A percentile compares a stretch with the other conserved stretches of the same genome.
phyloP scores from a whole-genome alignment of 2,888 invertebrate species.

The Dicyrtomina minuta region DNA sequence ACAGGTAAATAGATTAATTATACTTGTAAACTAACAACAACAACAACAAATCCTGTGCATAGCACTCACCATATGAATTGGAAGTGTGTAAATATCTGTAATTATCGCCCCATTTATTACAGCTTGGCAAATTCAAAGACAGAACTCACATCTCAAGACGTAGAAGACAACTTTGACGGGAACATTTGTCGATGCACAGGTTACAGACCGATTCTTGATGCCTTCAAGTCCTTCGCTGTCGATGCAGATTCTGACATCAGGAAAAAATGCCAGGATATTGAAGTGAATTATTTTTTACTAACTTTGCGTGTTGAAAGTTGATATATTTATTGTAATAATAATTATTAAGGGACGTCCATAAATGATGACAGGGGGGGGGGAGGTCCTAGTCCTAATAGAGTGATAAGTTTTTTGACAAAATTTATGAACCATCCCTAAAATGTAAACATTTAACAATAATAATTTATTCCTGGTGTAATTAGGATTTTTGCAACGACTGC shows the following conservation, averaged over 20 bases:
- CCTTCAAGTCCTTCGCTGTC: constrained; percentile 66
- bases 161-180: too few relatives aligned
- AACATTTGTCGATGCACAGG: too few relatives aligned
- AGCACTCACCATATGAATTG: neutral
- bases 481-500: neutral
- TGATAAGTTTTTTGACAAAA: too few relatives aligned
- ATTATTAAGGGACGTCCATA: neutral
- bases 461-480: neutral
- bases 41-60: neutral
- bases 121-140: constrained; percentile 19
- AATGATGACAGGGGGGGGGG: neutral
- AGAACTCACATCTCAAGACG: constrained; percentile 62
- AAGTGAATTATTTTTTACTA: constrained; percentile 55
- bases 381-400: too few relatives aligned
- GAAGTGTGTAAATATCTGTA: too few relatives aligned
- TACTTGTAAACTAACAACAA: neutral
- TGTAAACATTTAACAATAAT: too few relatives aligned
- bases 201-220: too few relatives aligned
- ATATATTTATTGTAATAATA: neutral
- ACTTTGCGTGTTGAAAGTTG: neutral
- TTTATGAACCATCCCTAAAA: too few relatives aligned
- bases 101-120: too few relatives aligned
- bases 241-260: constrained; percentile 63
- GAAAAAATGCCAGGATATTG: constrained; percentile 59
- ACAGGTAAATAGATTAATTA: constrained; percentile 59